Base-by-base conservation (phyloP, 2,797 vertebrate species). In the Nasua narica region DNA sequence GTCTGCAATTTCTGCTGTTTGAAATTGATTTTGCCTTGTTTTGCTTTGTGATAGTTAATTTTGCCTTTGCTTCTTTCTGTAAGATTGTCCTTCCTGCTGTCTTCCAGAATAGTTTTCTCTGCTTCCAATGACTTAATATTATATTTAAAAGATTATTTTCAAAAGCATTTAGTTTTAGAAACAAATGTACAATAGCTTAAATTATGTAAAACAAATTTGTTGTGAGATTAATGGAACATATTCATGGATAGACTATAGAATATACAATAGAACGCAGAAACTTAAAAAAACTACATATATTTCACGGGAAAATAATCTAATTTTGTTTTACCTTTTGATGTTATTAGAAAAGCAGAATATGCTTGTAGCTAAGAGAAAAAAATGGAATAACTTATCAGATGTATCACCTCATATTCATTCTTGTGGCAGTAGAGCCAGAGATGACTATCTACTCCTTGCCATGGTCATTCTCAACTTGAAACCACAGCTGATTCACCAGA, bases 71-170 rank as follows among this genome's bases (percentile, higher is more conserved):
- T 84, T 87, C n/a, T 94, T 15, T 96, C 25, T 93, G 1, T 95
- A 69, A 87, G 65, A 78, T 40, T 81, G 32, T 74, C 52, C 76
- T 93, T 82, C 67, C 52, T 93, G 14, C 29, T 91, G 9, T 81
- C 48, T 90, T 86, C 54, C 65, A 67, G 62, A 94, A 35, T 52
- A 87, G 27, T 58, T 94, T 86, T 90, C 56, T 85, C 29, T 87
- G 48, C 14, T 78, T 96, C 37, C 27, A 58, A 7, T 67, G 58
- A 56, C 16, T 79, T 95, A 90, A 52, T 93, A 37, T 69, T 89
- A 58, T 81, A 35, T 77, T 88, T 77, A 94, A 91, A 85, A 48
- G 7, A 81, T 89, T 91, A 25, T 94, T 67, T 94, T 79, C n/a
- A 52, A 74, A 40, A 74, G 56, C 40, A 81, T 87, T 50, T 76